phyloP scores from a whole-genome alignment of 2,888 invertebrate species.

The Hirtodrosophila duncani region DNA sequence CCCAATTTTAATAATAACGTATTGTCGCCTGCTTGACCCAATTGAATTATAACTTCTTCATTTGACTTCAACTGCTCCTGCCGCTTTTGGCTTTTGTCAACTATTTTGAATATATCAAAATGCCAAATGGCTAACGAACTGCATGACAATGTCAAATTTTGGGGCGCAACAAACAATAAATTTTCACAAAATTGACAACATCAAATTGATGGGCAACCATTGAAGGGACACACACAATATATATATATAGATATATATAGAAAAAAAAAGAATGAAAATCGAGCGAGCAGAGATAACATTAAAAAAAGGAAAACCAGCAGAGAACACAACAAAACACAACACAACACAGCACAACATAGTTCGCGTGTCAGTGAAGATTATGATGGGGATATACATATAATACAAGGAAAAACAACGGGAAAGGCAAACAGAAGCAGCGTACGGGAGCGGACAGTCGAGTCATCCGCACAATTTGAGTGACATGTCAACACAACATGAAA shows the following conservation, averaged over 20 bases:
- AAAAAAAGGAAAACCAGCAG: slow-evolving; percentile 40
- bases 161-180: slow-evolving; percentile 59
- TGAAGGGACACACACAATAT: slow-evolving; percentile 36
- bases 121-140: slow-evolving; percentile 60
- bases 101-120: slow-evolving; percentile 34
- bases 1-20: too few species aligned
- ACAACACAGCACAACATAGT: neutral
- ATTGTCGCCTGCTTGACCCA: too few species aligned
- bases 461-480: slow-evolving; percentile 64
- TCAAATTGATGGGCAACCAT: slow-evolving; percentile 65
- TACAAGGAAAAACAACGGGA: slow-evolving; percentile 25
- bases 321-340: slow-evolving; percentile 36
- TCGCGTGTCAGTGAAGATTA: slow-evolving; percentile 73
- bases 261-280: slow-evolving; percentile 11
- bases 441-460: neutral
- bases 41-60: neutral
- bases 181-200: slow-evolving; percentile 72
- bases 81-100: slow-evolving; percentile 18
- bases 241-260: neutral
- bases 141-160: slow-evolving; percentile 72
- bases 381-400: slow-evolving; percentile 53
- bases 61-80: neutral
- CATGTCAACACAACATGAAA: slow-evolving; percentile 44
- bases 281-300: slow-evolving; percentile 49
- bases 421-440: slow-evolving; percentile 39